Evolutionary conservation across 2,888 invertebrate species (phyloP).

Genomic region (Perizoma flavofasciatum): DNA sequence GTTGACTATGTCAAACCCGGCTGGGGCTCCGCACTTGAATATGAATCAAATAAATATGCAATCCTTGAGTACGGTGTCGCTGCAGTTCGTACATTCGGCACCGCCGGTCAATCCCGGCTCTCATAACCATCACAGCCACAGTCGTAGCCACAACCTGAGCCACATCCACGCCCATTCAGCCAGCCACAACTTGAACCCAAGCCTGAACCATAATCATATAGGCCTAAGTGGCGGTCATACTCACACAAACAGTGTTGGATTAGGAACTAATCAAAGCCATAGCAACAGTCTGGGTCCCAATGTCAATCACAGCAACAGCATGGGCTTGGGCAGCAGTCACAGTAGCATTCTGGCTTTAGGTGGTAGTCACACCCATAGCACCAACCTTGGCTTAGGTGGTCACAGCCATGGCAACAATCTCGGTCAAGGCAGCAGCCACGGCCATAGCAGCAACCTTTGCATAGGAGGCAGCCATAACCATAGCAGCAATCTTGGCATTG

Average conservation of each 20-base stretch:
- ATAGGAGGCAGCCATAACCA: constrained; percentile 4
- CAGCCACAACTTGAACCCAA: constrained; percentile 17
- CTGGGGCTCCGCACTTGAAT: constrained; percentile 56
- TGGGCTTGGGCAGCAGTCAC: constrained; percentile 12
- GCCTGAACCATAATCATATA: constrained; percentile 16
- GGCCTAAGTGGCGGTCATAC: constrained; percentile 30
- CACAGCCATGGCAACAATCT: constrained; percentile 14
- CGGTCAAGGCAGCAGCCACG: constrained; percentile 12
- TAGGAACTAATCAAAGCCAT: constrained; percentile 12
- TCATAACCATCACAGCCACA: constrained; percentile 31
- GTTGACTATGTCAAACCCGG: constrained; percentile 63
- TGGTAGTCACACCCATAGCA: constrained; percentile 14
- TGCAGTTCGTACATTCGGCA: constrained; percentile 59
- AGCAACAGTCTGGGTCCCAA: constrained; percentile 11
- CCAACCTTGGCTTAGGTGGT: constrained; percentile 1
- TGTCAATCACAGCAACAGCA: constrained; percentile 9
- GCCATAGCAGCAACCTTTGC: constrained; percentile 9
- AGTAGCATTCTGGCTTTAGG: constrained; percentile 9
- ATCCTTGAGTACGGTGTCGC: constrained; percentile 60
- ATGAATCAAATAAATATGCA: constrained; percentile 65
- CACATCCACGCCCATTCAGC: constrained; percentile 24
- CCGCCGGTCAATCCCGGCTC: constrained; percentile 26
- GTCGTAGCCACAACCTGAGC: constrained; percentile 26
- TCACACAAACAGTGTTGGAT: constrained; percentile 5
- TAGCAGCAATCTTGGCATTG: neutral